Base-by-base conservation (phyloP, 2,113 vertebrate species). In the Zapus hudsonius region DNA sequence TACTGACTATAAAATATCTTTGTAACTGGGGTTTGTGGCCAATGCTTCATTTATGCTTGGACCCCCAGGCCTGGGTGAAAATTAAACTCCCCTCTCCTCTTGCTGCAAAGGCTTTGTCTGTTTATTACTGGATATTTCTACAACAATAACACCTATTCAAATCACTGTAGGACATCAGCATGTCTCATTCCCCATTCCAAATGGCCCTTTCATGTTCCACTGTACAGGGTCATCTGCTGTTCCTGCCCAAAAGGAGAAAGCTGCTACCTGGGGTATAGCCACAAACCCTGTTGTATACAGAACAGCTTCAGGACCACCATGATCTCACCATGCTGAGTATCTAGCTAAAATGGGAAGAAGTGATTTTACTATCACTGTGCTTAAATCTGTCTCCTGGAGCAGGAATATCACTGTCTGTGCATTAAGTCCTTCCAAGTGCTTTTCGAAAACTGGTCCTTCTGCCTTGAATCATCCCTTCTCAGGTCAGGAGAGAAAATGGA, bases 181-280 rank as follows among this genome's bases (percentile, higher is more conserved):
- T 0, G 10, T 6, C 15, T 55, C 7, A 3, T 13, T 17, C 8
- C 29, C 79, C 11, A 2, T 31, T 29, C 0, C 0, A 19, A 20
- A 5, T n/a, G 61, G 63, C 55, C 70, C 63, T 89, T 23, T 66
- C 36, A 5, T 16, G 47, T 57, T 44, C 13, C 12, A 38, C 29
- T 42, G 61, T 11, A 22, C 20, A n/a, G 20, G 78, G 74, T 55
- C 40, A 36, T 29, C 55, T 70, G 59, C 57, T 69, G 4, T 15
- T 27, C 20, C 36, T 15, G 15, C n/a, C 42, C 19, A 6, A 16
- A 5, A 1, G 15, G 36, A 55, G 55, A 59, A 38, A 10, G 42
- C 12, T 13, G 25, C 25, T 57, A 42, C 23, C 47, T 36, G 11
- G 61, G 33, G 25, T 55, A 3, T 16, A 25, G 16, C 31, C 74